phyloP scores from a whole-genome alignment of 2,113 vertebrate genomes.

The Rhabdomys dilectus region DNA sequence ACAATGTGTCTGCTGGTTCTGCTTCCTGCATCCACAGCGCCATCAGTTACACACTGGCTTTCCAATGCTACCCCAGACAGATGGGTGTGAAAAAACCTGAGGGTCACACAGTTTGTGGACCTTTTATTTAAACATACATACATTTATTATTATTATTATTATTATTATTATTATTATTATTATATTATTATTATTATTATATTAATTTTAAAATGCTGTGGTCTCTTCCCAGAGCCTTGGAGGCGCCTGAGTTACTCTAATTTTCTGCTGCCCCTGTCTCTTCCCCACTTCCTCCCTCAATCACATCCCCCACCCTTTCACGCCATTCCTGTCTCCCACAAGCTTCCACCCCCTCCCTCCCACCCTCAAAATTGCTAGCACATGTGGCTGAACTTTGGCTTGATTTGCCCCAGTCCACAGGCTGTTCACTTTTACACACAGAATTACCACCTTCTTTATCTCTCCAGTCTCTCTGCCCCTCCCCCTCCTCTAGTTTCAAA shows the following conservation, averaged over 20 bases:
- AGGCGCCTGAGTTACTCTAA: not conserved
- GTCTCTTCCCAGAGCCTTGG: not conserved
- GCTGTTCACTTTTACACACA: not conserved
- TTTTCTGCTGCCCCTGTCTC: not conserved
- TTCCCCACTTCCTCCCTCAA: not conserved
- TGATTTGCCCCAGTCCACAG: not conserved
- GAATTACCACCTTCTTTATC: constrained; percentile 8
- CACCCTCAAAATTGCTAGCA: not conserved
- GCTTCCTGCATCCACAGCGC: not conserved
- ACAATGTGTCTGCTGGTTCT: not conserved
- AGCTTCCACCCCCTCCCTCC: not conserved
- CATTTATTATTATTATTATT: too few relatives aligned
- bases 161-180: too few relatives aligned
- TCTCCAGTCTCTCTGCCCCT: not conserved
- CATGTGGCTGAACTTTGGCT: not conserved
- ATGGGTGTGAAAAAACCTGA: not conserved
- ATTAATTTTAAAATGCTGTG: not conserved
- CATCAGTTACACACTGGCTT: not conserved
- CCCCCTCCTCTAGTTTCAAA: not conserved
- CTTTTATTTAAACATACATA: constrained; percentile 19
- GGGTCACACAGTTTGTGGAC: not conserved
- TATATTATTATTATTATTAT: too few relatives aligned
- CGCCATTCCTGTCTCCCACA: not conserved
- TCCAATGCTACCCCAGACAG: not conserved
- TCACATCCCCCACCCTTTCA: not conserved